phyloP scores from a whole-genome alignment of 2,888 invertebrate genomes.

The Bellardia bayeri region DNA sequence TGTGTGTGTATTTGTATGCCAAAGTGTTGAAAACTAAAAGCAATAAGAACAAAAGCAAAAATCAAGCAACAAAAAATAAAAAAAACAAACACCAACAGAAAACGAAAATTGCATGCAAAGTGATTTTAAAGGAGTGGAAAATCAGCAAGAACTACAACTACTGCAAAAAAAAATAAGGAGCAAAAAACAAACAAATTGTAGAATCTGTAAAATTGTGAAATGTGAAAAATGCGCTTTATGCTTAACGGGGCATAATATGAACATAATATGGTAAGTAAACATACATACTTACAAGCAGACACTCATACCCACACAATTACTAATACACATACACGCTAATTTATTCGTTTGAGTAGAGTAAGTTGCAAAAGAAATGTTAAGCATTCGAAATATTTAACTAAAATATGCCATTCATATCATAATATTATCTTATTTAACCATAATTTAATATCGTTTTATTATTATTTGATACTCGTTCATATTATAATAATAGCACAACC shows the following conservation, averaged over 20 bases:
- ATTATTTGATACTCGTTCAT: too few relatives aligned
- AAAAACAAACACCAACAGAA: background rate
- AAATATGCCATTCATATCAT: too few relatives aligned
- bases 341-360: background rate
- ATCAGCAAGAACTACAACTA: conserved; percentile 33
- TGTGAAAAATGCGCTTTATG: conserved; percentile 64
- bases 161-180: background rate
- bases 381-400: too few relatives aligned
- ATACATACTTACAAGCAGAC: background rate
- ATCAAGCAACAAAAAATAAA: background rate
- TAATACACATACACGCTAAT: background rate
- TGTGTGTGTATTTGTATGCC: conserved; percentile 29
- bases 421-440: too few relatives aligned
- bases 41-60: conserved; percentile 17
- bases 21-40: conserved; percentile 50
- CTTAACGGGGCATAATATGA: conserved; percentile 70
- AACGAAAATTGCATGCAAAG: conserved; percentile 60
- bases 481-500: too few relatives aligned
- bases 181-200: conserved; percentile 14
- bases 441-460: too few relatives aligned
- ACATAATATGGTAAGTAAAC: conserved; percentile 58
- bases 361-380: too few relatives aligned
- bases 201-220: conserved; percentile 50
- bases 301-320: background rate
- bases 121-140: conserved; percentile 62